These are phyloP conservation scores for Picus viridis DNA, from an alignment of 2,797 vertebrate genomes.

Conservation along the genomic window DNA sequence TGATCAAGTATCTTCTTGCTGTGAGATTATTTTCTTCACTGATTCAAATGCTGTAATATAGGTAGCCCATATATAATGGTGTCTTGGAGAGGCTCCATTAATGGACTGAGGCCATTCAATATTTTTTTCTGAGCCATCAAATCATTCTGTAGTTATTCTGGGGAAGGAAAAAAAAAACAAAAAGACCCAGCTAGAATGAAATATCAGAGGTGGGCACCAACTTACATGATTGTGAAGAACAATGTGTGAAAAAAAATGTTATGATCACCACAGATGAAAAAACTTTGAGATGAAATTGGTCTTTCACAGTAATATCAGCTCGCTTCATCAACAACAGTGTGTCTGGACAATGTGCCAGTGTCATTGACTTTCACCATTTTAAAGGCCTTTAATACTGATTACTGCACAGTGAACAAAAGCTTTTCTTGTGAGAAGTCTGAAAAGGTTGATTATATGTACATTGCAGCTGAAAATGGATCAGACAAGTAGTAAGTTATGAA, in stretches of 20 bases:
- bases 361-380: constrained; percentile 64
- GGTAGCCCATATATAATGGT: background rate
- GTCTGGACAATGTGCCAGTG: constrained; percentile 42
- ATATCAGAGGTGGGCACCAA: constrained; percentile 22
- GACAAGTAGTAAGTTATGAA: constrained; percentile 60
- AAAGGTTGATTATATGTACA: constrained; percentile 66
- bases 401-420: constrained; percentile 56
- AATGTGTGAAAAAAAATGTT: constrained; percentile 58
- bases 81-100: constrained; percentile 14
- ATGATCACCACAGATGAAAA: constrained; percentile 47
- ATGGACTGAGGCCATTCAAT: constrained; percentile 18
- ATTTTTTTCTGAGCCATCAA: constrained; percentile 20
- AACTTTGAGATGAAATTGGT: constrained; percentile 60
- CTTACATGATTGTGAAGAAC: background rate
- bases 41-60: constrained; percentile 11
- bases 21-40: constrained; percentile 2
- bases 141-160: background rate
- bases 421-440: constrained; percentile 56
- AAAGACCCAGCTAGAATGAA: background rate
- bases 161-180: background rate
- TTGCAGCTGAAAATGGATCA: constrained; percentile 54
- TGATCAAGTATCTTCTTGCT: background rate
- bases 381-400: constrained; percentile 65
- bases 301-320: constrained; percentile 63
- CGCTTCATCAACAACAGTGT: constrained; percentile 50